Evolutionary conservation across 2,888 invertebrate genomes (phyloP).

Genomic region (Tuberolachnus salignus): DNA sequence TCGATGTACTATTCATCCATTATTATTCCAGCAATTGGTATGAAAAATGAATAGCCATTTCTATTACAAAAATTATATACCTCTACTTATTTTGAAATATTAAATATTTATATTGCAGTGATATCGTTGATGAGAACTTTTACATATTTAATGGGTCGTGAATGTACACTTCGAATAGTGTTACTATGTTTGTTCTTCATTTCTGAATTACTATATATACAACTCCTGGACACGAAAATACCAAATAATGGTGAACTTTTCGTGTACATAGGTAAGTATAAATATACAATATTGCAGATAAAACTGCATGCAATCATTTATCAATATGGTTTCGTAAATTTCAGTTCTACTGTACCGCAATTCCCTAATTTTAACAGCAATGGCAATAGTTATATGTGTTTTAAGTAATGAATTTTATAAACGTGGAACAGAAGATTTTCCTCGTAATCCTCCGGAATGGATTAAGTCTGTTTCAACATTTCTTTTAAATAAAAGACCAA

Average conservation of each 20-base stretch:
- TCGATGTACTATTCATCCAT: conserved; percentile 42
- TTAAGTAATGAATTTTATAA: conserved; percentile 36
- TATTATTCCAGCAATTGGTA: conserved; percentile 38
- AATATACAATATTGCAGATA: background rate
- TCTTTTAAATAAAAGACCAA: conserved; percentile 39
- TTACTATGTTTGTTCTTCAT: conserved; percentile 40
- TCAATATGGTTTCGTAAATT: background rate
- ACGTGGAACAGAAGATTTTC: conserved; percentile 20
- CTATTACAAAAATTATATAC: background rate
- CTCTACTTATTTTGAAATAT: background rate
- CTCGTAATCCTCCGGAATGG: conserved; percentile 18
- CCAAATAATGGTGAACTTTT: conserved; percentile 31
- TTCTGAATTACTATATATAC: conserved; percentile 35
- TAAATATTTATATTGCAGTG: conserved; percentile 32
- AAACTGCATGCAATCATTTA: background rate
- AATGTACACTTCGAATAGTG: conserved; percentile 3
- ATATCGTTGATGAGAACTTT: conserved; percentile 46
- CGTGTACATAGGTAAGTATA: conserved; percentile 27
- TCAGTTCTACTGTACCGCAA: conserved; percentile 37
- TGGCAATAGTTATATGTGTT: conserved; percentile 25
- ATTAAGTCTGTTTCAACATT: background rate
- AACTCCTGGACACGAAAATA: conserved; percentile 41
- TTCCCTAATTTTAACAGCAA: conserved; percentile 29
- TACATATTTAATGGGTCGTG: conserved; percentile 36
- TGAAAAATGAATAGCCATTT: background rate